Base-by-base conservation (phyloP, 2,888 invertebrate species). In the Diarsia brunnea region DNA sequence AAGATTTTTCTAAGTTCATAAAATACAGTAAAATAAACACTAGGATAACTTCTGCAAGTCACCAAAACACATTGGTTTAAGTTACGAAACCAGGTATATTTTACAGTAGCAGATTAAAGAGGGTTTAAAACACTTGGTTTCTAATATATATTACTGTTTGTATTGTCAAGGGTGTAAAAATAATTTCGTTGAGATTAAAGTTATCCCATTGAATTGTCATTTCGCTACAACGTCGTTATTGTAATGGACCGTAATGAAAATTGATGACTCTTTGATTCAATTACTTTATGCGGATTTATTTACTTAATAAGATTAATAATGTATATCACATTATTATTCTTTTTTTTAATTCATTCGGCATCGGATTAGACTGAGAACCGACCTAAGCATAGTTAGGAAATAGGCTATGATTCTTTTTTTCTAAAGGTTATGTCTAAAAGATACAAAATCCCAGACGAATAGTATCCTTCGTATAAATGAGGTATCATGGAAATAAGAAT, bases 191-290 rank as follows among this genome's bases (percentile, higher is more conserved):
- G 58, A 65, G 60, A 79, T 69, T 69, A 75, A 78, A 66, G 55
- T 65, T 80, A 75, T 70, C 12, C 38, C 51, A 84, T 72, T 82
- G 69, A 55, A 60, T 68, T 73, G 65, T 67, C 60, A 72, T 70
- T 80, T 43, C 58, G 66, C 47, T 24, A 27, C 31, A 49, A 64
- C 66, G 69, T 75, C 72, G 80, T 80, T 82, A 84, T 75, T 75
- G 64, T 82, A 82, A 82, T 84, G 84, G 75, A 73, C 19, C 67
- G 14, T 84, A 84, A 84, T 84, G 82, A 68, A 80, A 84, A 82
- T 84, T 82, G 72, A 82, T 82, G 71, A 70, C 64, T 45, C 67
- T 75, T 73, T 84, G 63, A 82, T 84, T 73, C 67, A 65, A 80
- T 84, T 68, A 82, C 49, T 51, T 80, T 58, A 10, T 53, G n/a